Percentiles rank a stretch among this genome's conserved stretches.
Conservation (phyloP, 2,113 vertebrate species). For the Charina bottae region DNA sequence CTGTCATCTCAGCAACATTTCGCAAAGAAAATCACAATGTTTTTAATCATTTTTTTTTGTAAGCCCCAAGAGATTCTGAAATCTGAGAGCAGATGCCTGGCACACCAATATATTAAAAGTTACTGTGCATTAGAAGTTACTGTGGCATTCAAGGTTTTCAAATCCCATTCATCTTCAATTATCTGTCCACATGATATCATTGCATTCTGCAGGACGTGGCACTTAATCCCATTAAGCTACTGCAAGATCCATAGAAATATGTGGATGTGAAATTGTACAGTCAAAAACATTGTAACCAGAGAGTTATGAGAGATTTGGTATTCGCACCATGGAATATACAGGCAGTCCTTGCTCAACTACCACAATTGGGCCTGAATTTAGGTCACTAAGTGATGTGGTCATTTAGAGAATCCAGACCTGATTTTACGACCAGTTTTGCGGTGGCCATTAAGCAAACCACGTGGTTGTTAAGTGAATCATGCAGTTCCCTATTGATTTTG, state of each 20-base stretch:
- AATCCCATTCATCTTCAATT: background rate
- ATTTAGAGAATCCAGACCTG: too few species aligned
- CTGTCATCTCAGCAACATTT: constrained; percentile 37
- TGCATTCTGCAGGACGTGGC: background rate
- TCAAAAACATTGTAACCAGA: background rate
- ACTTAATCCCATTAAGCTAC: background rate
- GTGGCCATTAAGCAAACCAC: too few species aligned
- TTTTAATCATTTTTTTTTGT: constrained; percentile 25
- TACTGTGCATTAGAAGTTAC: background rate
- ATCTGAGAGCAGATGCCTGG: constrained; percentile 13
- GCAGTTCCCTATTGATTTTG: too few species aligned
- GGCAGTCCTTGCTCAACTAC: too few species aligned
- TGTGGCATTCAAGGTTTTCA: background rate
- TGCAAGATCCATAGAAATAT: background rate
- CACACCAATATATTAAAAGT: background rate
- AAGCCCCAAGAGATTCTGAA: background rate
- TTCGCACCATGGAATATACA: background rate
- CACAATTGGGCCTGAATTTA: too few species aligned
- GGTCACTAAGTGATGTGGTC: too few species aligned
- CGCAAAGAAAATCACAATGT: constrained; percentile 33
- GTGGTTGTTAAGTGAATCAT: too few species aligned
- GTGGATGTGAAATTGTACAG: too few species aligned
- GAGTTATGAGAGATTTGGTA: background rate
- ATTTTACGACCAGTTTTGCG: too few species aligned
- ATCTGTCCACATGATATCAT: background rate